A percentile compares a stretch with the other conserved stretches of the same genome.
Evolutionary conservation across 2,797 vertebrate genomes (phyloP).

Genomic region (Tympanoctomys barrerae): DNA sequence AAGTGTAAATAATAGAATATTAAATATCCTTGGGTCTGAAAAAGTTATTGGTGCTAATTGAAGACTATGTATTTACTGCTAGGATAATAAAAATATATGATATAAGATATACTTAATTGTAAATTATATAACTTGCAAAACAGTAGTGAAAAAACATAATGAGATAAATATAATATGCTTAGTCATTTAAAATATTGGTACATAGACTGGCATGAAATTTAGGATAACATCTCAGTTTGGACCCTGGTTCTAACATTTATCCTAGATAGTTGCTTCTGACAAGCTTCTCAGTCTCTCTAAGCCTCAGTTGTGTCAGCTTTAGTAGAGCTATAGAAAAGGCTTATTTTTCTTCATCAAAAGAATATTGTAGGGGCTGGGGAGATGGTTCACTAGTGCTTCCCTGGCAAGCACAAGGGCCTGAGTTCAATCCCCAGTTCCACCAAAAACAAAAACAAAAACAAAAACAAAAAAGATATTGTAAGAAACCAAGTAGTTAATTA

Average conservation of each 20-base stretch:
- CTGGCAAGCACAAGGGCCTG: no score
- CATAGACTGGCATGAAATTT: neutral
- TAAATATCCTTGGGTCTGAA: neutral
- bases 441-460: no score
- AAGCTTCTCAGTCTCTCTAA: neutral
- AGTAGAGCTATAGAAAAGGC: neutral
- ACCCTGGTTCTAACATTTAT: neutral
- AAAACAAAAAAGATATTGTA: no score
- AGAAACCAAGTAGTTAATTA: neutral
- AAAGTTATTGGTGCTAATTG: neutral
- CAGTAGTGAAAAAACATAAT: neutral
- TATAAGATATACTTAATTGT: neutral
- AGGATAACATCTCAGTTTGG: neutral
- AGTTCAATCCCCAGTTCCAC: no score
- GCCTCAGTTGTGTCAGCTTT: neutral
- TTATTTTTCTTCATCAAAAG: neutral
- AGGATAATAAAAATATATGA: neutral
- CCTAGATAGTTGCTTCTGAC: neutral
- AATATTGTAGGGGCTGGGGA: no score
- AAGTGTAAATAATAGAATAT: neutral
- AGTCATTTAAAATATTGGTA: neutral
- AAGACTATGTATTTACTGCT: neutral
- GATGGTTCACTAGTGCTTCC: no score
- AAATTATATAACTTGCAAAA: neutral
- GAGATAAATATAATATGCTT: neutral